Percentiles rank a stretch among this genome's conserved stretches.
Conservation (phyloP, 2,113 vertebrate genomes). For the Cygnus atratus region DNA sequence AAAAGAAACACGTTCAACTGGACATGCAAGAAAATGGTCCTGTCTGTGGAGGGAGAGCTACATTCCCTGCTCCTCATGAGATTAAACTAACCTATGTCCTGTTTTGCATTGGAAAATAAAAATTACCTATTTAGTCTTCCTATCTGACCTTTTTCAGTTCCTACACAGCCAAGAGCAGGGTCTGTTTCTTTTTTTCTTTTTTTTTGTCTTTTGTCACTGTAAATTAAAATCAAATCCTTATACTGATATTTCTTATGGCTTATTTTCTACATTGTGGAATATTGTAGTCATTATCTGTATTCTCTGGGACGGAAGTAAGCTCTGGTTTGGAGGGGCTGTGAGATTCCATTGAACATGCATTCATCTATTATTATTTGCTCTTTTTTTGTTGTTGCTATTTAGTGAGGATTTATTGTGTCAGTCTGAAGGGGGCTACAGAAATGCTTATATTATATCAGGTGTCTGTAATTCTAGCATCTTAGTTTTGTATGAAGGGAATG, state of each 20-base stretch:
- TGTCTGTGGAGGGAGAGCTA: not conserved
- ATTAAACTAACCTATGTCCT: not conserved
- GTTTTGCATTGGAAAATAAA: not conserved
- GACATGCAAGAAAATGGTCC: not conserved
- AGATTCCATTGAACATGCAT: not conserved
- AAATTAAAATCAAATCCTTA: not conserved
- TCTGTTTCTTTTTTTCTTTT: not conserved
- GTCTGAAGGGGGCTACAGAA: not conserved
- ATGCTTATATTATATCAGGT: not conserved
- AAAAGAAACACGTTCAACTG: not conserved
- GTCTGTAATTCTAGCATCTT: slow-evolving; percentile 4
- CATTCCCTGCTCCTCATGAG: not conserved
- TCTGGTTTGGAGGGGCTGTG: not conserved
- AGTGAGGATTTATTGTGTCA: not conserved
- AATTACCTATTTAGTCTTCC: not conserved
- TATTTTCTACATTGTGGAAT: not conserved
- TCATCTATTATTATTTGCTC: not conserved
- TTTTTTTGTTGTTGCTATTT: not conserved
- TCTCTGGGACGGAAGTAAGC: not conserved
- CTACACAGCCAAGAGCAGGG: not conserved
- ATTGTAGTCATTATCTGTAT: not conserved
- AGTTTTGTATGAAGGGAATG: not conserved
- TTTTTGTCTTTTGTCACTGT: not conserved
- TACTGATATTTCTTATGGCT: not conserved
- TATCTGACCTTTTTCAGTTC: not conserved